phyloP scores from a whole-genome alignment of 2,888 invertebrate species.

The Toxonevra muliebris region DNA sequence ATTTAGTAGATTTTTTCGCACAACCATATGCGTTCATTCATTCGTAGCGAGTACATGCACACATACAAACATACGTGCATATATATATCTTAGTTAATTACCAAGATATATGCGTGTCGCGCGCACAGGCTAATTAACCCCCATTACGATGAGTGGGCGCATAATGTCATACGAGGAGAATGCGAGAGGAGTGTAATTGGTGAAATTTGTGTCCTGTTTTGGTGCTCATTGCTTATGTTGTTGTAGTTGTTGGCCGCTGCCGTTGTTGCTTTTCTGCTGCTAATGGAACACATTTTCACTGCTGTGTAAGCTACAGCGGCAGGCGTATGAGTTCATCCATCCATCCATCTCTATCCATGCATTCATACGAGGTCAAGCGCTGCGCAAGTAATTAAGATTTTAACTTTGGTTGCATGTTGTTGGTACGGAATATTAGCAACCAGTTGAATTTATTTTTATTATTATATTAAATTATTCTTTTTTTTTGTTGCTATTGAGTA shows the following conservation, averaged over 20 bases:
- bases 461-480: slow-evolving; percentile 16
- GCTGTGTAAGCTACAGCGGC: neutral
- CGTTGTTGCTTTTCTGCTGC: slow-evolving; percentile 20
- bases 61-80: slow-evolving; percentile 17
- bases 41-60: neutral
- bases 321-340: slow-evolving; percentile 46
- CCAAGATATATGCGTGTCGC: slow-evolving; percentile 62
- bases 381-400: slow-evolving; percentile 54
- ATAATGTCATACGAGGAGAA: slow-evolving; percentile 15
- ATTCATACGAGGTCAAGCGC: slow-evolving; percentile 50
- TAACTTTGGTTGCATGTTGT: slow-evolving; percentile 19
- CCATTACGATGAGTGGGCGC: slow-evolving; percentile 39
- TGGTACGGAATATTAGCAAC: slow-evolving; percentile 19
- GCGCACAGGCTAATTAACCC: slow-evolving; percentile 60
- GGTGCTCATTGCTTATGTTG: slow-evolving; percentile 12
- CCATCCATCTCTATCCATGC: neutral
- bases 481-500: slow-evolving; percentile 8
- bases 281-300: slow-evolving; percentile 3
- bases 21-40: slow-evolving; percentile 11
- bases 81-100: slow-evolving; percentile 55
- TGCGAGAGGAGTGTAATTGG: slow-evolving; percentile 5
- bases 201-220: slow-evolving; percentile 39
- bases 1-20: neutral
- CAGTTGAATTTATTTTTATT: slow-evolving; percentile 30
- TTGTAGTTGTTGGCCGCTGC: slow-evolving; percentile 14